A percentile compares a stretch with the other conserved stretches of the same genome.
These are phyloP conservation scores for Psittacus erithacus DNA, from an alignment of 2,113 vertebrate genomes.

Conservation along the genomic window DNA sequence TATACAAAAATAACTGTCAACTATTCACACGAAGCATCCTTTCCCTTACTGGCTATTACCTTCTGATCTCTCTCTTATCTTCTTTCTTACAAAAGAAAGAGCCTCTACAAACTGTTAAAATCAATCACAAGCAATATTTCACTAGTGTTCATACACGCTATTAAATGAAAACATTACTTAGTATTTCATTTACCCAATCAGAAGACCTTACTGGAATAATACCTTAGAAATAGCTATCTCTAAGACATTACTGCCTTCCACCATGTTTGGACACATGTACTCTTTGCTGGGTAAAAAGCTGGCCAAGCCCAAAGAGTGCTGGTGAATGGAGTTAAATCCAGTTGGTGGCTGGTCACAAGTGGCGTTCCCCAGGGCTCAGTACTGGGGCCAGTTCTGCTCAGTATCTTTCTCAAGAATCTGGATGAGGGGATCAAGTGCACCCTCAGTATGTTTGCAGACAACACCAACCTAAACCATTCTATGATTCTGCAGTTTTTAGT, in stretches of 20 bases:
- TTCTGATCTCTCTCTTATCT: neutral
- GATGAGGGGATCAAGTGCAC: accelerated
- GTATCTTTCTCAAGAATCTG: neutral
- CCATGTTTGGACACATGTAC: neutral
- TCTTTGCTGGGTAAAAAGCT: neutral
- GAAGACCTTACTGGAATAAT: neutral
- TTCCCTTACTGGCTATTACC: neutral
- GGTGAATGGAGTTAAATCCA: neutral
- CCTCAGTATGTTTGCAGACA: neutral
- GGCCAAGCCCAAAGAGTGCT: neutral
- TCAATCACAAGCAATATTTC: neutral
- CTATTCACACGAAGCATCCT: neutral
- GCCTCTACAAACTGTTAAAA: neutral
- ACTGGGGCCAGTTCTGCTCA: neutral
- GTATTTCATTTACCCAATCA: neutral
- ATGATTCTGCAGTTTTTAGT: neutral
- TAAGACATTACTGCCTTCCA: neutral
- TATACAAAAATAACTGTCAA: neutral
- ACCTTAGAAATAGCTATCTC: neutral
- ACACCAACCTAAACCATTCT: neutral
- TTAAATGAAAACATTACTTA: neutral
- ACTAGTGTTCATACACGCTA: neutral
- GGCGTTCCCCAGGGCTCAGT: neutral
- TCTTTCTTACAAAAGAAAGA: neutral
- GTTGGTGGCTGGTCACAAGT: accelerated